Evolutionary conservation across 2,797 vertebrate genomes (phyloP).

Genomic region (Amblyraja radiata): DNA sequence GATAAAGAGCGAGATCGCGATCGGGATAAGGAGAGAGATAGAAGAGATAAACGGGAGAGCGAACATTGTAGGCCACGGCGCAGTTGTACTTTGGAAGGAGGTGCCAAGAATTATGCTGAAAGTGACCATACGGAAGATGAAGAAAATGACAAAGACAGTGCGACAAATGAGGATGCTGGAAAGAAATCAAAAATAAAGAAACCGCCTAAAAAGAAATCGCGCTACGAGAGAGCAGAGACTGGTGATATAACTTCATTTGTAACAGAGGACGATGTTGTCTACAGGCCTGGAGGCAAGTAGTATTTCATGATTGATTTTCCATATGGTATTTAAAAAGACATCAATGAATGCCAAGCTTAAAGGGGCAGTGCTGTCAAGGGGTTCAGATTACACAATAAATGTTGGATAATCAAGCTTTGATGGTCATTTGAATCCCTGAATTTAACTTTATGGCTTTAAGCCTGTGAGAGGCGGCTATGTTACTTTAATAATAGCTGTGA

Average conservation of each 20-base stretch:
- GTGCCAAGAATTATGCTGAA: conserved; percentile 94
- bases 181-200: conserved; percentile 92
- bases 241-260: conserved; percentile 96
- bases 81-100: conserved; percentile 92
- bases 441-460: conserved; percentile 5
- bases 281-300: conserved; percentile 88
- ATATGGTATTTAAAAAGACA: conserved; percentile 25
- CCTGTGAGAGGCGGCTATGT: not conserved
- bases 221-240: conserved; percentile 88
- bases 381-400: not conserved
- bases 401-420: not conserved
- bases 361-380: not conserved
- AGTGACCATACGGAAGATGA: conserved; percentile 96
- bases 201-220: conserved; percentile 91
- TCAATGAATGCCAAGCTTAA: conserved; percentile 11
- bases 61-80: conserved; percentile 85
- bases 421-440: not conserved
- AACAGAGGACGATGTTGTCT: conserved; percentile 90
- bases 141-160: conserved; percentile 83
- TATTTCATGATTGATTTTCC: conserved; percentile 26
- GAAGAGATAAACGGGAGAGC: conserved; percentile 79
- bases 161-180: conserved; percentile 76
- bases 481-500: not conserved
- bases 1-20: conserved; percentile 94
- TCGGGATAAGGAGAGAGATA: conserved; percentile 83